A percentile compares a stretch with the other conserved stretches of the same genome.
Conservation (phyloP, 2,888 invertebrate genomes). For the Brachyptera risi region DNA sequence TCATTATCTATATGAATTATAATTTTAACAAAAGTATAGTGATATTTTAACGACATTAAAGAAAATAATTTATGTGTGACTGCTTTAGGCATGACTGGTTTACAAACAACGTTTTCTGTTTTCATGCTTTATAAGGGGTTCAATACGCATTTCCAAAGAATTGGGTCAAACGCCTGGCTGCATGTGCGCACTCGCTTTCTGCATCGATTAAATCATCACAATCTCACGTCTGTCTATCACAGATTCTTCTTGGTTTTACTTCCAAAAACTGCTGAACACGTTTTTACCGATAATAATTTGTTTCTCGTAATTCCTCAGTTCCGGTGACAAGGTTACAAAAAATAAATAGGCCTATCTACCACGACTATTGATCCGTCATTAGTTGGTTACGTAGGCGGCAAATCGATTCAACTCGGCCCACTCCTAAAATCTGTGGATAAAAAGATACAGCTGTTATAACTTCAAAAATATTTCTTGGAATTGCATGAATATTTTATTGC, state of each 20-base stretch:
- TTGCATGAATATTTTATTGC: neutral
- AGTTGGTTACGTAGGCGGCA: constrained; percentile 1
- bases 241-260: neutral
- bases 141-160: no score
- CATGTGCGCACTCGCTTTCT: constrained; percentile 25
- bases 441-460: neutral
- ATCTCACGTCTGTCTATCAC: no score
- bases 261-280: neutral
- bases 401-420: neutral
- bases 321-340: neutral
- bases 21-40: no score
- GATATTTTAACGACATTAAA: no score
- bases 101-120: no score
- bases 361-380: neutral
- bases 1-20: no score
- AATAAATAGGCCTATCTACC: neutral
- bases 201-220: constrained; percentile 23
- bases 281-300: neutral
- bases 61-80: no score
- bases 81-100: no score
- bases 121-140: no score
- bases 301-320: neutral
- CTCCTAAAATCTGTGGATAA: neutral
- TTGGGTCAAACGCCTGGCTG: constrained; percentile 25
- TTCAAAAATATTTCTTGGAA: neutral